Evolutionary conservation across 2,797 vertebrate species (phyloP).

Genomic region (Poeciliopsis turneri): DNA sequence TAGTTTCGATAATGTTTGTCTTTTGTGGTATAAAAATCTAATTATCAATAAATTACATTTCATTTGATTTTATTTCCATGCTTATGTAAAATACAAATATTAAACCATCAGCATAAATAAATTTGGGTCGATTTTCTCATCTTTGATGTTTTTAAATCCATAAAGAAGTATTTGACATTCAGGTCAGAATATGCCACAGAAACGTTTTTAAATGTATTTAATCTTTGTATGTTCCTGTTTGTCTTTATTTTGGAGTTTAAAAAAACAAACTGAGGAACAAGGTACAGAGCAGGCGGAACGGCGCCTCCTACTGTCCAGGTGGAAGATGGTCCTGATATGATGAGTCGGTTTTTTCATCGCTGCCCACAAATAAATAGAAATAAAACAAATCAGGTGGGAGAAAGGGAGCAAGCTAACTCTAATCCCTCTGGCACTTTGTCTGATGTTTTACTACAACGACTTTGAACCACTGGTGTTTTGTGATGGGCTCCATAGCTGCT

Average conservation of each 20-base stretch:
- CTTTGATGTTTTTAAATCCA: background rate
- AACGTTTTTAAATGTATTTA: background rate
- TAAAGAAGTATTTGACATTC: background rate
- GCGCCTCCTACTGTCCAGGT: background rate
- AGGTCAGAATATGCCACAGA: background rate
- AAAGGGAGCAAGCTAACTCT: background rate
- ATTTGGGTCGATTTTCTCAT: background rate
- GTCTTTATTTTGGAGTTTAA: background rate
- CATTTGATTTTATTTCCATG: background rate
- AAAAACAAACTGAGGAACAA: background rate
- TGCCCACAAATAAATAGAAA: background rate
- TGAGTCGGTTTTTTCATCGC: background rate
- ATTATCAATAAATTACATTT: background rate
- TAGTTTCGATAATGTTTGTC: too few species aligned
- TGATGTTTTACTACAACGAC: background rate
- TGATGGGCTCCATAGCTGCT: background rate
- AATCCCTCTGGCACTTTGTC: background rate
- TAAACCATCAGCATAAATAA: background rate
- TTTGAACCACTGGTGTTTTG: background rate
- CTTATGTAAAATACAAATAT: background rate
- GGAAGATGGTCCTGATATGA: background rate
- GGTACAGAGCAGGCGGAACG: background rate
- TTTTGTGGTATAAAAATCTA: background rate
- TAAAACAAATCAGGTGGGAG: background rate
- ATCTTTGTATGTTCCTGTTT: background rate